These are phyloP conservation scores for Danio kyathit DNA, from an alignment of 2,797 vertebrate species.

Conservation along the genomic window DNA sequence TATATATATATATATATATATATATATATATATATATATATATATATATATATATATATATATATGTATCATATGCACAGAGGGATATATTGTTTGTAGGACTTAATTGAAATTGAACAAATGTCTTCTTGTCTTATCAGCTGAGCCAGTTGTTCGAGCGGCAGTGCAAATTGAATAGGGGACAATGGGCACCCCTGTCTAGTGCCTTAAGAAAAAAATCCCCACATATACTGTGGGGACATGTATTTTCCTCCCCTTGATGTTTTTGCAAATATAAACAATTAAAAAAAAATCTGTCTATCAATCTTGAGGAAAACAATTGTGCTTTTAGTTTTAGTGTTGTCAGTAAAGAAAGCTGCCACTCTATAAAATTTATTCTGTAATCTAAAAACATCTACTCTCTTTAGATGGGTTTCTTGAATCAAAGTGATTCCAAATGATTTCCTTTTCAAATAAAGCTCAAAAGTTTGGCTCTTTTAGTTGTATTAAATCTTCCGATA, in stretches of 20 bases:
- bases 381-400: background rate
- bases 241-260: background rate
- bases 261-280: slow-evolving; percentile 10
- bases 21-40: too few species aligned
- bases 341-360: background rate
- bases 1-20: too few species aligned
- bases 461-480: background rate
- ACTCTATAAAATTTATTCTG: slow-evolving; percentile 15
- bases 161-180: background rate
- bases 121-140: background rate
- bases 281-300: background rate
- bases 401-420: background rate
- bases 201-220: too few species aligned
- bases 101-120: background rate
- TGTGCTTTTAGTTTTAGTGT: background rate
- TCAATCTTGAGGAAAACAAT: background rate
- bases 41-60: too few species aligned
- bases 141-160: background rate
- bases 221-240: too few species aligned
- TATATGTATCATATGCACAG: background rate
- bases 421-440: background rate
- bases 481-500: background rate
- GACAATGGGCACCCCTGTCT: background rate
- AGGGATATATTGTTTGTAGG: background rate
- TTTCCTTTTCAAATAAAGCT: background rate